Conservation (phyloP, 92 coral and sea anemone genomes). For the Desmophyllum pertusum region DNA sequence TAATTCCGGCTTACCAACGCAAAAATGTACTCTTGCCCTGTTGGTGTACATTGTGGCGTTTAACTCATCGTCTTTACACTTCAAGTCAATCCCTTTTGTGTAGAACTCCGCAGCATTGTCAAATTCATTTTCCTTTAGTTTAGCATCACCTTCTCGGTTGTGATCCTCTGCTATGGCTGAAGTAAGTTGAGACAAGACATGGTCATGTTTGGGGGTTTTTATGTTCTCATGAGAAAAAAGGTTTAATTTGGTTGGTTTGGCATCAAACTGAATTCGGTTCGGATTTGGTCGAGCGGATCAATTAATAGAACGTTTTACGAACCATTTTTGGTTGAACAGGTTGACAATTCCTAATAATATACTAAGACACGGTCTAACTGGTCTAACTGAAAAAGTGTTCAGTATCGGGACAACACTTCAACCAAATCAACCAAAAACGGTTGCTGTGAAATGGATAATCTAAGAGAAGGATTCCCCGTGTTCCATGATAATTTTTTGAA, state of each 20-base stretch:
- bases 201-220: neutral
- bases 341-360: no score
- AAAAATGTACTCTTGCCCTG: constrained; percentile 16
- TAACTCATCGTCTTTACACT: neutral
- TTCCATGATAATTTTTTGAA: no score
- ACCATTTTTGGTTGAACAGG: no score
- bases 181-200: neutral
- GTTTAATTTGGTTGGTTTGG: neutral
- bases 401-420: no score
- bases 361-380: no score
- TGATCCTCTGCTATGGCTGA: constrained; percentile 1
- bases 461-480: no score
- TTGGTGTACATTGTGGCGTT: constrained; percentile 23
- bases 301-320: no score
- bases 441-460: no score
- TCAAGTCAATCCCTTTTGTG: constrained; percentile 6
- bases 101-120: neutral
- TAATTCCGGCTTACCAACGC: constrained; percentile 14
- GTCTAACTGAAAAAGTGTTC: no score
- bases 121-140: neutral
- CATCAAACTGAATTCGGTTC: neutral
- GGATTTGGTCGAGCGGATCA: neutral
- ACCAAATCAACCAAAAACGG: no score
- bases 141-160: constrained; percentile 6
- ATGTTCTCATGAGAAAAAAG: neutral